Evolutionary conservation across 2,113 vertebrate species (phyloP).

Genomic region (Syngnathoides biaculeatus): DNA sequence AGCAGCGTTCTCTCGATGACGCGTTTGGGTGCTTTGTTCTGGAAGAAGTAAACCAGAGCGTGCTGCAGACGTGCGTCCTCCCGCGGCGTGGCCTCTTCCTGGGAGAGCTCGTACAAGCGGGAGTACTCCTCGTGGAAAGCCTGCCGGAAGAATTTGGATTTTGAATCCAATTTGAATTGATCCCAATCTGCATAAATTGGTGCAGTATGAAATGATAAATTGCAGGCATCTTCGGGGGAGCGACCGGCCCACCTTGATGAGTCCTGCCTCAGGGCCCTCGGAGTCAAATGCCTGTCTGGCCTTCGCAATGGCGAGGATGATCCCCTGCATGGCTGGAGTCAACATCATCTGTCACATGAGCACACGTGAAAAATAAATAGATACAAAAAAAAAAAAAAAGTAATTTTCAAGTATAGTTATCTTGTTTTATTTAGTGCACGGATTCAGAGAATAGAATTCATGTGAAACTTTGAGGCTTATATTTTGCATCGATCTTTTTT

Average conservation of each 20-base stretch:
- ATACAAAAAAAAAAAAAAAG: neutral
- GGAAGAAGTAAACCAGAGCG: conserved; percentile 89
- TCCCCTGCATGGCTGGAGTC: conserved; percentile 96
- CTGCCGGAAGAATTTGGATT: conserved; percentile 49
- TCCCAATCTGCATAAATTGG: neutral
- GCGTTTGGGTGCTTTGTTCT: conserved; percentile 85
- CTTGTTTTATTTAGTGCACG: too few relatives aligned
- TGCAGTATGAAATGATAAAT: neutral
- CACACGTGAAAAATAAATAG: too few relatives aligned
- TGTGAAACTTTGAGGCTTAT: too few relatives aligned
- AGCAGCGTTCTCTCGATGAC: conserved; percentile 90
- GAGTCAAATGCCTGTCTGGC: conserved; percentile 89
- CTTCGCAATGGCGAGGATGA: conserved; percentile 95
- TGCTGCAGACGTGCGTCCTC: conserved; percentile 89
- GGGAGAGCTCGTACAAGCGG: conserved; percentile 84
- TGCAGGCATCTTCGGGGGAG: neutral
- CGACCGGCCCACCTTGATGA: conserved; percentile 83
- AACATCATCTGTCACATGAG: conserved; percentile 83
- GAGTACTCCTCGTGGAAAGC: conserved; percentile 93
- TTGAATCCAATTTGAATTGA: neutral
- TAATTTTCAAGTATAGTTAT: neutral
- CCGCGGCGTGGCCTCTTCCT: conserved; percentile 78
- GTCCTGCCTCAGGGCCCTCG: conserved; percentile 93
- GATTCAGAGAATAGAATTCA: too few relatives aligned
- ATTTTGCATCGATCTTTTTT: too few relatives aligned